Evolutionary conservation across 30 jellyfish, hydroid and myxozoan species (phyloP).

Genomic region (Rhopilema esculentum): DNA sequence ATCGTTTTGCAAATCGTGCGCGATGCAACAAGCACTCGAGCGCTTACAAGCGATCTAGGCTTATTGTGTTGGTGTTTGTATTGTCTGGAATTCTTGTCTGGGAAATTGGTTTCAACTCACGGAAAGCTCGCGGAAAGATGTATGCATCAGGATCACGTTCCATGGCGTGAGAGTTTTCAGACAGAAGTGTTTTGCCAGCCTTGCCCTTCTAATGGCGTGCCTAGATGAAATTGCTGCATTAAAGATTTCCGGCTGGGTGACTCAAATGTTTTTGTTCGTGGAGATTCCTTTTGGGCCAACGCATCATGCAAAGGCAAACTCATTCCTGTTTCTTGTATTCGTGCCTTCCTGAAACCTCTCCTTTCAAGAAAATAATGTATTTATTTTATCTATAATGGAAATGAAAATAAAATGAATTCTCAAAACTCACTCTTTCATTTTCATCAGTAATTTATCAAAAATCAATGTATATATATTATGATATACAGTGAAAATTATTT

Average conservation of each 20-base stretch:
- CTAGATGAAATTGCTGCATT: not conserved
- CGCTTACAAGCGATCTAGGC: not conserved
- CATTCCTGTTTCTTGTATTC: not conserved
- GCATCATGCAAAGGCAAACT: not conserved
- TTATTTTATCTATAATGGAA: too few relatives aligned
- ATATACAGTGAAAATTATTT: too few relatives aligned
- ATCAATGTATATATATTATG: too few relatives aligned
- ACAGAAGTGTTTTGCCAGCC: not conserved
- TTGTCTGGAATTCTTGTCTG: slow-evolving; percentile 34
- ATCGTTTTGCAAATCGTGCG: slow-evolving; percentile 33
- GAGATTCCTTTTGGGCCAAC: not conserved
- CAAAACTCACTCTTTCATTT: too few relatives aligned
- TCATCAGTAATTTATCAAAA: too few relatives aligned
- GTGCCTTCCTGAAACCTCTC: too few relatives aligned
- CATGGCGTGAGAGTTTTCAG: slow-evolving; percentile 60
- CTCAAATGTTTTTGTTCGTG: not conserved
- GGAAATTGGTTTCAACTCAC: not conserved
- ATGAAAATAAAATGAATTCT: too few relatives aligned
- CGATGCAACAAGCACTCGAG: slow-evolving; percentile 11
- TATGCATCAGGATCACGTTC: slow-evolving; percentile 8
- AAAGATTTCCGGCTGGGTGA: not conserved
- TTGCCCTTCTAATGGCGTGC: slow-evolving; percentile 43
- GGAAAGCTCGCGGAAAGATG: slow-evolving; percentile 20
- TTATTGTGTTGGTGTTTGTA: slow-evolving; percentile 13
- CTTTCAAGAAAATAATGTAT: too few relatives aligned